Evolutionary conservation across 1,140 invertebrate genomes (phyloP).

Genomic region (Drosophila kikkawai): DNA sequence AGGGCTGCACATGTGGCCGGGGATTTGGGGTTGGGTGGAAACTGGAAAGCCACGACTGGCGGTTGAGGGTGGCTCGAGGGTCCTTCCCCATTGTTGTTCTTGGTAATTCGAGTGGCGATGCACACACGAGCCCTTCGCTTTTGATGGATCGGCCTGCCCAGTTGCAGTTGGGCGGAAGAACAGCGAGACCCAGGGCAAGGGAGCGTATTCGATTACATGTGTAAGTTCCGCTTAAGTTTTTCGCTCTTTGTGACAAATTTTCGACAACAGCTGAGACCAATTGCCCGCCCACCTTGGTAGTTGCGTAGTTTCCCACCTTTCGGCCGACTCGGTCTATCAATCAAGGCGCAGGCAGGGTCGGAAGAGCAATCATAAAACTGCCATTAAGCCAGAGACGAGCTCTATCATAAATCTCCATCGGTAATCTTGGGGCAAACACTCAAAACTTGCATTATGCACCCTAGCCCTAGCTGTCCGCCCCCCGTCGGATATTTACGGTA

Average conservation of each 20-base stretch:
- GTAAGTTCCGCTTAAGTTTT: slow-evolving; percentile 74
- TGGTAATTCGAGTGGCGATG: slow-evolving; percentile 73
- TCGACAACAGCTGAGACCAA: slow-evolving; percentile 76
- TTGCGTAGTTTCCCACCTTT: slow-evolving; percentile 24
- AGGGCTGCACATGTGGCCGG: slow-evolving; percentile 19
- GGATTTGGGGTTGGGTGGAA: slow-evolving; percentile 6
- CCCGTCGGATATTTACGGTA: slow-evolving; percentile 30
- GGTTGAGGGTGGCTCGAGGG: slow-evolving; percentile 32
- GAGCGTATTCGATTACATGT: slow-evolving; percentile 75
- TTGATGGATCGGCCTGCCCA: slow-evolving; percentile 74
- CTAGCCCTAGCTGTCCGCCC: slow-evolving; percentile 3
- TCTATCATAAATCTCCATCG: slow-evolving; percentile 69
- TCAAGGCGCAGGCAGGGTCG: slow-evolving; percentile 30
- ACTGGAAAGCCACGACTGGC: slow-evolving; percentile 7
- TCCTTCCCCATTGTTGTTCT: slow-evolving; percentile 42
- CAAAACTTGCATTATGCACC: slow-evolving; percentile 30
- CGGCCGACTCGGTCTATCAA: slow-evolving; percentile 54
- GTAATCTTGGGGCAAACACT: slow-evolving; percentile 61
- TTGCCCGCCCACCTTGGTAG: slow-evolving; percentile 29
- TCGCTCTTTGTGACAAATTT: slow-evolving; percentile 68
- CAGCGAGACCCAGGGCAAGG: not conserved
- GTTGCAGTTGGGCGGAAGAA: slow-evolving; percentile 46
- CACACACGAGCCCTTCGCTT: slow-evolving; percentile 35
- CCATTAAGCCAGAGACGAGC: slow-evolving; percentile 60
- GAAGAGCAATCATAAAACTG: slow-evolving; percentile 74